A percentile compares a stretch with the other conserved stretches of the same genome.
Evolutionary conservation across 2,888 invertebrate genomes (phyloP).

Genomic region (Lasioglossum lativentre): DNA sequence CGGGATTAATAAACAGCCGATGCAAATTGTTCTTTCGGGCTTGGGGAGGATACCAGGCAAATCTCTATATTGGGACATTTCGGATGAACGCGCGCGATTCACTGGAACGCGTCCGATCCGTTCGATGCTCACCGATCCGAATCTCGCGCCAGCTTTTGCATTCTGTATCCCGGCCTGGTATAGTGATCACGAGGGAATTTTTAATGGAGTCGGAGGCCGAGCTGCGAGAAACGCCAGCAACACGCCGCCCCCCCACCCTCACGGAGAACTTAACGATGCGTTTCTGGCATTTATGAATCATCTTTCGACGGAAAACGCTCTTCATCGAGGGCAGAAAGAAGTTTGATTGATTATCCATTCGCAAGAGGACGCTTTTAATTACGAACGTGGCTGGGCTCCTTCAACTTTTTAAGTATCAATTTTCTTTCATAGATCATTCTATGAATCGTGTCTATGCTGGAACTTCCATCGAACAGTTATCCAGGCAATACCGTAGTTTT

Average conservation of each 20-base stretch:
- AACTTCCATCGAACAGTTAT: neutral
- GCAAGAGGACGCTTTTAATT: too few relatives aligned
- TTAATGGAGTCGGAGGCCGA: neutral
- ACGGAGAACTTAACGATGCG: too few relatives aligned
- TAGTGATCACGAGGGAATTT: neutral
- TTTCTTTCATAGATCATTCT: too few relatives aligned
- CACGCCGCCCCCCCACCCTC: too few relatives aligned
- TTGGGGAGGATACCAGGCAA: neutral
- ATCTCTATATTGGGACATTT: constrained; percentile 26
- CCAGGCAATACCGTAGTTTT: neutral
- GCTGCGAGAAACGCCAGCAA: too few relatives aligned
- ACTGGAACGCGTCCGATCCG: neutral
- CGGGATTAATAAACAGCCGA: constrained; percentile 48
- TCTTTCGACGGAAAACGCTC: too few relatives aligned
- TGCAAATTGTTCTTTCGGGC: constrained; percentile 22
- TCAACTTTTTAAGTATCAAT: too few relatives aligned
- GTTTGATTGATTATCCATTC: too few relatives aligned
- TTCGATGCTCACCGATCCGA: neutral
- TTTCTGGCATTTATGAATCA: too few relatives aligned
- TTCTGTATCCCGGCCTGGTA: neutral
- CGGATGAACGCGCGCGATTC: constrained; percentile 3
- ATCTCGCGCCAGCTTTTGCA: constrained; percentile 2
- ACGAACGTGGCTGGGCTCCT: too few relatives aligned
- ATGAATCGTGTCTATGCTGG: too few relatives aligned
- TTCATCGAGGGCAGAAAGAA: too few relatives aligned